Evolutionary conservation across 2,888 invertebrate genomes (phyloP).

Genomic region (Parasteatoda lunata): DNA sequence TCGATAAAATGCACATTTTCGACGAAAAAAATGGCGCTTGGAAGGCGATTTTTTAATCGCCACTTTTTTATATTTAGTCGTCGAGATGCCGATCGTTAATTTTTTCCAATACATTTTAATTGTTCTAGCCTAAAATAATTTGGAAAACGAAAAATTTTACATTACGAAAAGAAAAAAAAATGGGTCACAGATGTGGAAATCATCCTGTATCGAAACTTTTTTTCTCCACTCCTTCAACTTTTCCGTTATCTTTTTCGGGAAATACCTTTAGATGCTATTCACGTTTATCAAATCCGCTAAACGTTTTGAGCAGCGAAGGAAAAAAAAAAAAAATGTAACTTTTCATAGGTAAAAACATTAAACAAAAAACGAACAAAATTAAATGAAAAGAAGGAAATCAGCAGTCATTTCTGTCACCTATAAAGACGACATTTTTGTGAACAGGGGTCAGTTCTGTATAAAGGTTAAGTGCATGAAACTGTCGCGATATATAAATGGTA

Average conservation of each 20-base stretch:
- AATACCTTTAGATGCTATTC: constrained; percentile 29
- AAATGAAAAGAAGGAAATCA: neutral
- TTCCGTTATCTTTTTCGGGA: constrained; percentile 34
- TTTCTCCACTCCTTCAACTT: constrained; percentile 21
- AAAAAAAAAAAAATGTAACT: neutral
- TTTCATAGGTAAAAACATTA: neutral
- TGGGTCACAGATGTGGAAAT: neutral
- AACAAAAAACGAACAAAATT: constrained; percentile 1
- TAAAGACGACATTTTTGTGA: constrained; percentile 65
- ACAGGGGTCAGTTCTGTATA: constrained; percentile 57
- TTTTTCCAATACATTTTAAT: neutral
- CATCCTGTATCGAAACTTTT: neutral
- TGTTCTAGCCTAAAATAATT: too few species aligned
- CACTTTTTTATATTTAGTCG: too few species aligned
- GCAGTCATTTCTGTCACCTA: constrained; percentile 46
- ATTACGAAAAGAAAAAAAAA: neutral
- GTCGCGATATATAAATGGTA: constrained; percentile 13
- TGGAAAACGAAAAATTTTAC: too few species aligned
- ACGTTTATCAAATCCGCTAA: constrained; percentile 11
- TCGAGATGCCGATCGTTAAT: neutral
- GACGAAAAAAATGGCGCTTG: constrained; percentile 12
- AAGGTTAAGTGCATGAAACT: constrained; percentile 61
- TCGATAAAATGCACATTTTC: too few species aligned
- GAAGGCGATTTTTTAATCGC: neutral
- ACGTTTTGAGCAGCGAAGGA: neutral